Evolutionary conservation across 2,888 invertebrate genomes (phyloP).

Genomic region (Mesorhabditis belari): DNA sequence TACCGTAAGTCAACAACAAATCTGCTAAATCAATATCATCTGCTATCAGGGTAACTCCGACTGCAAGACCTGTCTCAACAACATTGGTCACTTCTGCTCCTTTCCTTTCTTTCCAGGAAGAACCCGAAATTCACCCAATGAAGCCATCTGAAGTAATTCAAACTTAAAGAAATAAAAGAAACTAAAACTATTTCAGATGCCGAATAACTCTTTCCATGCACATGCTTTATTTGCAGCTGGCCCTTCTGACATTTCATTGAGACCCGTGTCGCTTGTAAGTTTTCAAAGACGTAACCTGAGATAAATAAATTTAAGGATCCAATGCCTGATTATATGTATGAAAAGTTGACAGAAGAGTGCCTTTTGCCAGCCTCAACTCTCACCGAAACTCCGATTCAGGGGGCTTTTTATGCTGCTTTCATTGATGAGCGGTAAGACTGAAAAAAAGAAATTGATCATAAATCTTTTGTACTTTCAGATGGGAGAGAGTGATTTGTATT

Average conservation of each 20-base stretch:
- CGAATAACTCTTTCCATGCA: conserved; percentile 24
- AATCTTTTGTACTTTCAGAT: conserved; percentile 6
- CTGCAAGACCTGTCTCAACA: background rate
- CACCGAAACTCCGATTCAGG: conserved; percentile 3
- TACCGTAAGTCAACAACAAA: too few relatives aligned
- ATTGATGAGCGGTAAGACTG: background rate
- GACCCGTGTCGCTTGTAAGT: conserved; percentile 26
- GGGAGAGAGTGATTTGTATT: conserved; percentile 31
- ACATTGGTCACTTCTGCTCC: background rate
- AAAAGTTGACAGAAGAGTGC: conserved; percentile 31
- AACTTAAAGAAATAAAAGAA: background rate
- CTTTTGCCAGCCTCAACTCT: conserved; percentile 14
- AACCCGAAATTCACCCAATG: background rate
- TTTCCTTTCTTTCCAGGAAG: background rate
- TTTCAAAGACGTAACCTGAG: too few relatives aligned
- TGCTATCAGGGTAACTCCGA: too few relatives aligned
- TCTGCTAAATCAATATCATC: too few relatives aligned
- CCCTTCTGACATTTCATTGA: conserved; percentile 32
- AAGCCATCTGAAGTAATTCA: background rate
- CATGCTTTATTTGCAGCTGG: conserved; percentile 36
- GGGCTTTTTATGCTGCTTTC: background rate
- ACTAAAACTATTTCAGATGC: conserved; percentile 20
- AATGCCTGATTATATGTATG: conserved; percentile 42
- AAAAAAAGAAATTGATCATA: background rate
- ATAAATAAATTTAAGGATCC: conserved; percentile 25